Evolutionary conservation across 1,140 invertebrate species (phyloP).

Genomic region (Zaprionus taronus): DNA sequence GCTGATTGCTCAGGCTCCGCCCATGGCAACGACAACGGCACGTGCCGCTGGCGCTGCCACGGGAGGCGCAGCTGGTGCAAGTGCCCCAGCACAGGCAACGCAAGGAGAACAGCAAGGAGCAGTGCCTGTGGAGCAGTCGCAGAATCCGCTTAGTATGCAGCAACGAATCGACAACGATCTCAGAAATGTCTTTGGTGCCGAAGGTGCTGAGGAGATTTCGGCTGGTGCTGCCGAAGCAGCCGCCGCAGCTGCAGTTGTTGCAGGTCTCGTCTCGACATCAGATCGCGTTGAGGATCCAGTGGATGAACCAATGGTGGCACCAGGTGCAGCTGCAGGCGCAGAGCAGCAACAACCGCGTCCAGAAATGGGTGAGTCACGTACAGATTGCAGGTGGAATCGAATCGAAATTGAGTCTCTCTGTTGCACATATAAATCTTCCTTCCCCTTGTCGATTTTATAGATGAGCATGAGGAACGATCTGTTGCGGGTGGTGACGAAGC

Average conservation of each 20-base stretch:
- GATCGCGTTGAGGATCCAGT: constrained; percentile 68
- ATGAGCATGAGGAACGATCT: constrained; percentile 47
- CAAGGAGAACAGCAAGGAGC: background rate
- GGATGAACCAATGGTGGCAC: constrained; percentile 69
- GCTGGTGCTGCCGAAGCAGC: constrained; percentile 46
- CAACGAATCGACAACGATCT: background rate
- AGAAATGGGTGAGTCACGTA: constrained; percentile 50
- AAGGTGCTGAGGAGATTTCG: constrained; percentile 26
- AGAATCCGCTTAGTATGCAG: constrained; percentile 1
- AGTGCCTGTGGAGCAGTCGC: background rate
- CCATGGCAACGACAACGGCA: background rate
- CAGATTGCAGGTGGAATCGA: background rate
- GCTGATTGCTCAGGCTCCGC: constrained; percentile 20
- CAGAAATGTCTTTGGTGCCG: constrained; percentile 30
- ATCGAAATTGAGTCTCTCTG: background rate
- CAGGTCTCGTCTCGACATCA: constrained; percentile 45
- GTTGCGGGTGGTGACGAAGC: constrained; percentile 15
- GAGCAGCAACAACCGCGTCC: constrained; percentile 18
- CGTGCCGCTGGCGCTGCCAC: constrained; percentile 37
- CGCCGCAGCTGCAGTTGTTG: constrained; percentile 57
- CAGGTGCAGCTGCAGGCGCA: constrained; percentile 6
- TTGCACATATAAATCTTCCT: background rate
- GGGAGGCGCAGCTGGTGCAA: background rate
- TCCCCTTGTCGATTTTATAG: constrained; percentile 56
- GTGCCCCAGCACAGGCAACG: background rate